Evolutionary conservation across 2,888 invertebrate genomes (phyloP), one percentile per base, ranked within the genome.

Genomic region (Argynnis bischoffii): DNA sequence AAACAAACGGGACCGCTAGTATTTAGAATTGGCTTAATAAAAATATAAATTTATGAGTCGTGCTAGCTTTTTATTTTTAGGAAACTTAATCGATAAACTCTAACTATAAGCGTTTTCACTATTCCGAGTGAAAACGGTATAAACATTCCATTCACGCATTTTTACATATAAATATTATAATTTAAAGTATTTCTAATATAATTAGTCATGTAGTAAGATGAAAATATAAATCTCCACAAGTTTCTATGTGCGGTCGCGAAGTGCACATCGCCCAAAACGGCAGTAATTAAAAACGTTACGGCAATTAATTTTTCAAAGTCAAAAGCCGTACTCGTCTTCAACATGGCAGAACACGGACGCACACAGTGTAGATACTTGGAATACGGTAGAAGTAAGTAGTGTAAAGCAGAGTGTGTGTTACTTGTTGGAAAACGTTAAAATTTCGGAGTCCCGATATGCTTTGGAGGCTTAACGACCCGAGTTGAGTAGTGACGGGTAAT

Each of bases 291-390:
- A 75, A 84, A 83, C 81, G 91, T 90, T 84, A 87, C 91, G 92
- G 84, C 84, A 91, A 92, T 92, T 92, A 92, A 91, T 85, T 91
- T 81, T 80, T 87, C 89, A 89, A 90, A 90, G 89, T 87, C 88
- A 89, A 88, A 87, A 86, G 79, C 84, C 79, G 66, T 72, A 65
- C 65, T 67, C 65, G 48, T 69, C 57, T 21, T 47, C 63, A 60
- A 61, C 60, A 48, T 63, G 48, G 41, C 55, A 53, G 26, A 21
- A 35, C 66, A 56, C 66, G n/a, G 47, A 41, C 61, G 35, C 26
- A 51, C 35, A 41, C 35, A 41, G 35, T 35, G 35, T 35, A 35
- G 35, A 35, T 35, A 41, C 8, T 35, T 35, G 1, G 35, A 35
- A 8, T 6, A 35, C 35, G 35, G 35, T 6, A 35, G 35, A 35